Evolutionary conservation across 2,113 vertebrate genomes (phyloP).

Genomic region (Ciconia stormi): DNA sequence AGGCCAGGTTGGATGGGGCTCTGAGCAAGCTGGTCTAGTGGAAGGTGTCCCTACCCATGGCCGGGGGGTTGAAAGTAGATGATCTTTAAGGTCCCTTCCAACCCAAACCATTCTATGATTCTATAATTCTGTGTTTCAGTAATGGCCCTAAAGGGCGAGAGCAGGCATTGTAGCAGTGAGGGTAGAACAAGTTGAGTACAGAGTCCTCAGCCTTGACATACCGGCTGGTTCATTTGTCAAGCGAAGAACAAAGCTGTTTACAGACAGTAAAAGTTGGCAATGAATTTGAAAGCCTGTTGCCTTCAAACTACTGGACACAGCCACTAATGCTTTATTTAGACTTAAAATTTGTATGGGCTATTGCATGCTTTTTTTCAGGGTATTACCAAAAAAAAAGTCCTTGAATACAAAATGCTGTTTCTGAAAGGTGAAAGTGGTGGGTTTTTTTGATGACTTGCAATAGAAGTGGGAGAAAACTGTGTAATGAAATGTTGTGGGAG

Average conservation of each 20-base stretch:
- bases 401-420: neutral
- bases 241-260: slow-evolving; percentile 64
- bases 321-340: slow-evolving; percentile 46
- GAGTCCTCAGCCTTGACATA: slow-evolving; percentile 57
- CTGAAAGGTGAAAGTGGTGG: neutral
- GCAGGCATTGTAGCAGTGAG: slow-evolving; percentile 35
- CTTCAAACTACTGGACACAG: slow-evolving; percentile 32
- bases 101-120: no score
- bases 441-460: neutral
- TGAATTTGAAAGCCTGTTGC: slow-evolving; percentile 45
- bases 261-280: slow-evolving; percentile 25
- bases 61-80: no score
- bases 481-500: neutral
- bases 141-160: slow-evolving; percentile 55
- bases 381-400: neutral
- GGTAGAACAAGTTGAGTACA: slow-evolving; percentile 11
- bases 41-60: no score
- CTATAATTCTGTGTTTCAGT: neutral
- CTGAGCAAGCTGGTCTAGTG: no score
- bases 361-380: neutral
- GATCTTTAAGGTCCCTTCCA: no score
- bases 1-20: no score
- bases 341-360: slow-evolving; percentile 21
- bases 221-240: slow-evolving; percentile 62
- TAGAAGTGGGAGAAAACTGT: neutral